Percentiles rank a stretch among this genome's conserved stretches.
Evolutionary conservation across 1,140 invertebrate species (phyloP).

Genomic region (Temnothorax nylanderi): DNA sequence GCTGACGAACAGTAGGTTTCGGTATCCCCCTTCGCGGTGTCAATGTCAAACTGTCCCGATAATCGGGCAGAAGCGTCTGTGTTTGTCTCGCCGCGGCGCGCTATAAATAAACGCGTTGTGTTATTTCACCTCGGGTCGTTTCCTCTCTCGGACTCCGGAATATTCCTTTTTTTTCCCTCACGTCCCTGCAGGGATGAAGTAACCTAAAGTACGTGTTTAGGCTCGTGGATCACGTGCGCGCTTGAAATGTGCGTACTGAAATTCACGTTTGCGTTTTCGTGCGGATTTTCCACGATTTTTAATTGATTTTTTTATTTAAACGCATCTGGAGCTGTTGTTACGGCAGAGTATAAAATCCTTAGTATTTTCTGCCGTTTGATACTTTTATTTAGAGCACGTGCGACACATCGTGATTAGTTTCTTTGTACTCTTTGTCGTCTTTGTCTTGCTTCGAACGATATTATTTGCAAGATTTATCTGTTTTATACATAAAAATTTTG

Average conservation of each 20-base stretch:
- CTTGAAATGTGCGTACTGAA: too few species aligned
- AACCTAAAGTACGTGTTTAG: background rate
- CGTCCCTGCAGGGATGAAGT: background rate
- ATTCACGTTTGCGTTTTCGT: background rate
- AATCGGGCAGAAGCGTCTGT: constrained; percentile 40
- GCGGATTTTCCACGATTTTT: background rate
- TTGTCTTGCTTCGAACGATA: background rate
- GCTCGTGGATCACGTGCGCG: background rate
- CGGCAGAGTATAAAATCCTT: background rate
- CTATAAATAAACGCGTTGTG: constrained; percentile 13
- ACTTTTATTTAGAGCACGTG: too few species aligned
- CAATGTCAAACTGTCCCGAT: constrained; percentile 64
- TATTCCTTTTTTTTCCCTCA: background rate
- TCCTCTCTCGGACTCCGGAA: background rate
- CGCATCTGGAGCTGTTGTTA: background rate
- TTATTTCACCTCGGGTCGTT: background rate
- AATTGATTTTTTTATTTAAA: background rate
- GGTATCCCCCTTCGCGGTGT: constrained; percentile 30
- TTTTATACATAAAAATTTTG: background rate
- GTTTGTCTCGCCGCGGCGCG: constrained; percentile 15
- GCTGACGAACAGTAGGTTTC: constrained; percentile 38
- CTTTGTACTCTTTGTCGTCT: background rate
- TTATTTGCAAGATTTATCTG: background rate
- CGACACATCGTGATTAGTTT: background rate
- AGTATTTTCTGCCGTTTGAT: background rate